phyloP scores from a whole-genome alignment of 2,888 invertebrate species.

The Toxonevra muliebris region DNA sequence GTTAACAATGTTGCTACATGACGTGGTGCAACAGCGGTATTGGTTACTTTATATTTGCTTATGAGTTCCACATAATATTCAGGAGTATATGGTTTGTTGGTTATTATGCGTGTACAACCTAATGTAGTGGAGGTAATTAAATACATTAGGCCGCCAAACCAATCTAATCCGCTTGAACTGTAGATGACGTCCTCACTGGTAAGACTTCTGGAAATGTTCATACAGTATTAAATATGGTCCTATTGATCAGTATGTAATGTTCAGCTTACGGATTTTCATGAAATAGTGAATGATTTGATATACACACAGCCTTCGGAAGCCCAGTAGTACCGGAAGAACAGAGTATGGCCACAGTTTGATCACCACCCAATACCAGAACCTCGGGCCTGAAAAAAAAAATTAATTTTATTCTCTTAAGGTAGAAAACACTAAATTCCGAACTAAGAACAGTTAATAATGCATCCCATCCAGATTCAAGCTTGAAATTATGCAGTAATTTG shows the following conservation, averaged over 20 bases:
- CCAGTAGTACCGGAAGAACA: constrained; percentile 39
- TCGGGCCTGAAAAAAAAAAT: constrained; percentile 28
- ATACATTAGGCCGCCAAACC: constrained; percentile 46
- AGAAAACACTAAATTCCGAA: too few relatives aligned
- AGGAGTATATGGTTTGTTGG: constrained; percentile 44
- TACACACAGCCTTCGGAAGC: constrained; percentile 32
- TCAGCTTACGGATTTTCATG: background rate
- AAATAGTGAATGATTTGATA: constrained; percentile 1
- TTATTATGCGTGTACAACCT: constrained; percentile 49
- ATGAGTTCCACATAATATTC: constrained; percentile 46
- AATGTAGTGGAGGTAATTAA: constrained; percentile 37
- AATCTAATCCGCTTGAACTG: constrained; percentile 46
- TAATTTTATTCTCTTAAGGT: too few relatives aligned
- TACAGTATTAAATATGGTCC: background rate
- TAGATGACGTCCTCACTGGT: constrained; percentile 42
- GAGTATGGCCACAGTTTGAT: constrained; percentile 34
- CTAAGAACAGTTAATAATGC: too few relatives aligned
- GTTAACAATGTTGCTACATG: constrained; percentile 41
- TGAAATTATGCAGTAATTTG: too few relatives aligned
- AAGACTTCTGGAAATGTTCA: background rate
- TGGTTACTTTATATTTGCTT: constrained; percentile 47
- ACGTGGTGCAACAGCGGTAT: constrained; percentile 43
- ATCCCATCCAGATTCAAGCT: too few relatives aligned
- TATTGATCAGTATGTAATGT: background rate
- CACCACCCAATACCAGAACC: constrained; percentile 15